Evolutionary conservation across 2,888 invertebrate species (phyloP).

Genomic region (Hypercompe scribonia): DNA sequence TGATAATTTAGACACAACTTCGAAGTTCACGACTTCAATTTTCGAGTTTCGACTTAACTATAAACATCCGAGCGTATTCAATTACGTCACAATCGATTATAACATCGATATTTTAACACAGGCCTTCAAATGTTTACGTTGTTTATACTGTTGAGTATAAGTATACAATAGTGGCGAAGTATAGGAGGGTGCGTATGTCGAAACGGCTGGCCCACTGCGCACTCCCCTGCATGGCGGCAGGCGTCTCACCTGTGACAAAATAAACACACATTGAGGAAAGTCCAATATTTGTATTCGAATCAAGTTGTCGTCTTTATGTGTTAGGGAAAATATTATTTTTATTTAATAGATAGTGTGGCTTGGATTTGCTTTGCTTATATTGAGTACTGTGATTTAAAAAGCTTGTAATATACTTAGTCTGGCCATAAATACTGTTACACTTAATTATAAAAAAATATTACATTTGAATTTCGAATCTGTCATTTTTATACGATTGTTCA

Average conservation of each 20-base stretch:
- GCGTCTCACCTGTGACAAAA: constrained; percentile 90
- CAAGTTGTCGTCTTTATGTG: constrained; percentile 16
- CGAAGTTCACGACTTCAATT: constrained; percentile 12
- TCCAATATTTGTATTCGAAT: constrained; percentile 17
- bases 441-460: too few relatives aligned
- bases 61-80: constrained; percentile 17
- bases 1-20: constrained; percentile 8
- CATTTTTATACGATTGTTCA: too few relatives aligned
- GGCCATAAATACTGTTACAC: too few relatives aligned
- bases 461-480: too few relatives aligned
- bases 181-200: constrained; percentile 62
- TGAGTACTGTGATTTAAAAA: constrained; percentile 5
- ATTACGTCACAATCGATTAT: constrained; percentile 17
- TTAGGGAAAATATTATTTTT: constrained; percentile 16
- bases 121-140: constrained; percentile 22
- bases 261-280: constrained; percentile 23
- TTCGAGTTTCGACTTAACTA: constrained; percentile 21
- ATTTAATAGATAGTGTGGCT: constrained; percentile 11
- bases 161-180: constrained; percentile 56
- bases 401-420: not conserved
- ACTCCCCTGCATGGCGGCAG: constrained; percentile 94
- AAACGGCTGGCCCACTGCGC: constrained; percentile 76
- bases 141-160: constrained; percentile 52
- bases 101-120: constrained; percentile 16
- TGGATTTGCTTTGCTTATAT: not conserved